A percentile compares a stretch with the other conserved stretches of the same genome.
These are phyloP conservation scores for Epinotia demarniana DNA, from an alignment of 2,888 invertebrate genomes.

Conservation along the genomic window DNA sequence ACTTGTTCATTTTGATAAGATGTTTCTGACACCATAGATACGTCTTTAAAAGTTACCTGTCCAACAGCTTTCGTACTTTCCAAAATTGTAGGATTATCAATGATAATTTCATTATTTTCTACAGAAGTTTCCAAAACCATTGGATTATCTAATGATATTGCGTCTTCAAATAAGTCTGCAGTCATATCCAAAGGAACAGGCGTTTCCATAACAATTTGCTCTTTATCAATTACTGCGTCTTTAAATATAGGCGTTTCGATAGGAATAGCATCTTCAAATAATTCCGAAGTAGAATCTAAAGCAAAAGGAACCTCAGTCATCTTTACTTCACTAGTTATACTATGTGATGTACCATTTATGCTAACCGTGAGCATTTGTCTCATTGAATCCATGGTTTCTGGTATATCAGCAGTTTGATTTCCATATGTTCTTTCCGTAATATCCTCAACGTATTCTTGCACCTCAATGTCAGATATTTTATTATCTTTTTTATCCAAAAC, in stretches of 20 bases:
- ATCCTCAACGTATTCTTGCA: neutral
- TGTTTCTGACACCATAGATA: neutral
- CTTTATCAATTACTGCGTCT: neutral
- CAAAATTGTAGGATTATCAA: slow-evolving; percentile 20
- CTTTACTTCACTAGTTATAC: neutral
- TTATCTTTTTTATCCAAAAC: slow-evolving; percentile 1
- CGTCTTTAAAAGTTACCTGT: neutral
- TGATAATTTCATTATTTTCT: slow-evolving; percentile 12
- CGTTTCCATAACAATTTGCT: slow-evolving; percentile 8
- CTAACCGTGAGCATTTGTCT: neutral
- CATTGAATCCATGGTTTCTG: neutral
- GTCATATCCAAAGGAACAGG: slow-evolving; percentile 4
- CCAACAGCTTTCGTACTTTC: slow-evolving; percentile 3
- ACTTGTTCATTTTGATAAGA: neutral
- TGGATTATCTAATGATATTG: neutral
- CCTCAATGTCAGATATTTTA: neutral
- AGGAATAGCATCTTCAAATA: slow-evolving; percentile 9
- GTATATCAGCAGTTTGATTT: neutral
- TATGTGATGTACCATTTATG: too few relatives aligned
- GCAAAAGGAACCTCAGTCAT: neutral
- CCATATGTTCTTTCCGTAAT: neutral
- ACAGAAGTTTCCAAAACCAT: neutral
- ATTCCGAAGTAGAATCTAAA: slow-evolving; percentile 4
- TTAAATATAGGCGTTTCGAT: neutral
- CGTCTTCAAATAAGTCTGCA: slow-evolving; percentile 24